Percentiles rank a stretch among this genome's conserved stretches.
phyloP scores from a whole-genome alignment of 2,113 vertebrate genomes.

The Poecile atricapillus region DNA sequence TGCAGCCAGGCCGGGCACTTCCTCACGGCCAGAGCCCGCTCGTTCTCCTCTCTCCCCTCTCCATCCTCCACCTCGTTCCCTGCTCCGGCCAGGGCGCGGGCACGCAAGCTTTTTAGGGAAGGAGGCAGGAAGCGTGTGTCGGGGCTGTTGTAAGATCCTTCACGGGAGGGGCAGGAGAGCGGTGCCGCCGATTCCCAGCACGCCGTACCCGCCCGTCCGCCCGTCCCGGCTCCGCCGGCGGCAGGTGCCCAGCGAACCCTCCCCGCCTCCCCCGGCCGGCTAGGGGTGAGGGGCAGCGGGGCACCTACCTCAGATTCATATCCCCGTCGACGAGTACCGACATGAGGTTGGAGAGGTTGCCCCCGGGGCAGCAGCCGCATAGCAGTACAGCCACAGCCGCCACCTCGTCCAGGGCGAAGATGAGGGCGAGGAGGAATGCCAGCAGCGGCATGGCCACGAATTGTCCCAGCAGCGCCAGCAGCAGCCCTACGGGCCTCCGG shows the following conservation, averaged over 20 bases:
- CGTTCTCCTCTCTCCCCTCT: background rate
- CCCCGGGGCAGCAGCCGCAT: constrained; percentile 95
- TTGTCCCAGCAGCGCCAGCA: constrained; percentile 90
- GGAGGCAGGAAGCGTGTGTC: background rate
- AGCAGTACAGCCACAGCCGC: constrained; percentile 92
- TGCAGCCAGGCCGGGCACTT: background rate
- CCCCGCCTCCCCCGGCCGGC: background rate
- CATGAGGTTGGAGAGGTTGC: constrained; percentile 94
- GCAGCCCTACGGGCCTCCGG: constrained; percentile 79
- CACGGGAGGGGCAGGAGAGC: background rate
- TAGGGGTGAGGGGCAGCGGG: background rate
- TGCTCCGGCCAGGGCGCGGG: background rate
- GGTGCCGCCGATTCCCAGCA: background rate
- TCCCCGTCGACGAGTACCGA: constrained; percentile 92
- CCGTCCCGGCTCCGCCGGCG: background rate
- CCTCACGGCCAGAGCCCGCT: background rate
- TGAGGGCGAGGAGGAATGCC: constrained; percentile 88
- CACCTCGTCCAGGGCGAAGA: constrained; percentile 89
- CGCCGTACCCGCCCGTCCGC: background rate
- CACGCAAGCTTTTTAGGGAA: background rate
- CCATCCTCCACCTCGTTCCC: background rate
- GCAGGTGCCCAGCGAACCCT: background rate
- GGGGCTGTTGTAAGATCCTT: background rate
- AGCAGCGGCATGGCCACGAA: constrained; percentile 93
- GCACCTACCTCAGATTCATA: constrained; percentile 93